phyloP scores from a whole-genome alignment of 1,140 invertebrate species.

The Drosophila subobscura region DNA sequence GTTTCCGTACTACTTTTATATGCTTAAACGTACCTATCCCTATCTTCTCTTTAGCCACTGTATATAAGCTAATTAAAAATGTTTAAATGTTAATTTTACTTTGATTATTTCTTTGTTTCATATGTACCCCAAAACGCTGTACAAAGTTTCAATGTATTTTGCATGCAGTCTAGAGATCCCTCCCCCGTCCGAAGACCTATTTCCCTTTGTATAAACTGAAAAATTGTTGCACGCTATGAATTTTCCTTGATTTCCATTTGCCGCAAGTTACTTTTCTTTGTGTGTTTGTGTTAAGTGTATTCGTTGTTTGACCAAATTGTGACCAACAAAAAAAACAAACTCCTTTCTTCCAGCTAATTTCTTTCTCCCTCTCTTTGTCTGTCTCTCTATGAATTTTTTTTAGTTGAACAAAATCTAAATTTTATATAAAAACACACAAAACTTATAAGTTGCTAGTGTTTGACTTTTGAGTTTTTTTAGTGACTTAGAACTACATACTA shows the following conservation, averaged over 20 bases:
- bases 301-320: constrained; percentile 29
- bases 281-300: constrained; percentile 61
- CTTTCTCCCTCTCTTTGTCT: constrained; percentile 21
- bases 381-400: constrained; percentile 41
- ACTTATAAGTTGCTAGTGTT: constrained; percentile 36
- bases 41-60: constrained; percentile 25
- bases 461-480: constrained; percentile 28
- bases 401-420: constrained; percentile 26
- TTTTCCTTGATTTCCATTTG: constrained; percentile 42
- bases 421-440: constrained; percentile 29
- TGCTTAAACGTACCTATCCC: constrained; percentile 34
- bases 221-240: constrained; percentile 53
- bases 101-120: constrained; percentile 9
- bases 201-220: constrained; percentile 11
- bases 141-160: constrained; percentile 44
- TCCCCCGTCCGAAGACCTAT: constrained; percentile 2
- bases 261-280: constrained; percentile 42
- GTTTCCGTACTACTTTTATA: constrained; percentile 74
- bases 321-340: constrained; percentile 12
- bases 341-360: constrained; percentile 19
- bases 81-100: constrained; percentile 14
- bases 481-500: constrained; percentile 23
- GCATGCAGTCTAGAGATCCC: constrained; percentile 26
- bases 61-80: constrained; percentile 39
- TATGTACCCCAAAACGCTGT: constrained; percentile 28